A percentile compares a stretch with the other conserved stretches of the same genome.
Evolutionary conservation across 1,140 invertebrate genomes (phyloP).

Genomic region (Pentalonia nigronervosa): DNA sequence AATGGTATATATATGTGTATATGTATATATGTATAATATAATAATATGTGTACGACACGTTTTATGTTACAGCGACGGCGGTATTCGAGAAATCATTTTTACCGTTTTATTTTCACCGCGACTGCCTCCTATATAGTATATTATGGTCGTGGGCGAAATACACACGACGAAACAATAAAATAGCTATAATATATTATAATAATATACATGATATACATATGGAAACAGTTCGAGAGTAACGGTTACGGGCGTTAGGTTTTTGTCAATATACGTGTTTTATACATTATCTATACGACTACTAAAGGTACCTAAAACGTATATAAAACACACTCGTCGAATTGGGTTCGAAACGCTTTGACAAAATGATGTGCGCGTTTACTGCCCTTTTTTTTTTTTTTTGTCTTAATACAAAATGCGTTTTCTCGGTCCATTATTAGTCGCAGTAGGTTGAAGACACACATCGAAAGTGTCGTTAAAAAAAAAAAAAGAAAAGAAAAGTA

Average conservation of each 20-base stretch:
- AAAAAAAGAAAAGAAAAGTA: background rate
- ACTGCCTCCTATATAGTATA: background rate
- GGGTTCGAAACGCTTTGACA: background rate
- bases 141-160: background rate
- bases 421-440: background rate
- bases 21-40: too few species aligned
- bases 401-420: background rate
- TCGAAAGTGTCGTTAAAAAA: background rate
- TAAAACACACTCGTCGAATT: background rate
- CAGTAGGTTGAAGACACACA: too few species aligned
- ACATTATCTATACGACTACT: background rate
- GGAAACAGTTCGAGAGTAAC: background rate
- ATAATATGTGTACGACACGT: background rate
- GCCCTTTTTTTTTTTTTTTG: background rate
- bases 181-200: background rate
- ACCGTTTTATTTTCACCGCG: background rate
- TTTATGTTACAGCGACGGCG: background rate
- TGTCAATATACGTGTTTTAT: background rate
- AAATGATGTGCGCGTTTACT: background rate
- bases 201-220: background rate
- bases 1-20: too few species aligned
- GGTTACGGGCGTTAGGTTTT: background rate
- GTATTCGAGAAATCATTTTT: background rate
- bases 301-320: background rate
- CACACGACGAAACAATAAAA: background rate